A percentile compares a stretch with the other conserved stretches of the same genome.
phyloP scores from a whole-genome alignment of 1,140 invertebrate genomes.

The Lordiphosa clarofinis region DNA sequence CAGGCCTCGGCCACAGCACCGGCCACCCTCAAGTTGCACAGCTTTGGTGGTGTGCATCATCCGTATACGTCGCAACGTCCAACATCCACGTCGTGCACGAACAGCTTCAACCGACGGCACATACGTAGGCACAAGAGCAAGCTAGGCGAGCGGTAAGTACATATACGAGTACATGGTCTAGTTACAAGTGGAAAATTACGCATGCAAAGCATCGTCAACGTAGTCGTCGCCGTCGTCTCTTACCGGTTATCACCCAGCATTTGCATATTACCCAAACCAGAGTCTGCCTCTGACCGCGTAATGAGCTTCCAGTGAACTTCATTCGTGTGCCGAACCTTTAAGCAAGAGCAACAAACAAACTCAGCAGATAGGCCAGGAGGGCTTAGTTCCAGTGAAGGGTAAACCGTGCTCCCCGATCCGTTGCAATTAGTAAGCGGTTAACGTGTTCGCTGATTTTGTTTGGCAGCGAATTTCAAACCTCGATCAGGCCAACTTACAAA shows the following conservation, averaged over 20 bases:
- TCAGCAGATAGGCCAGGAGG: too few species aligned
- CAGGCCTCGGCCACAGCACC: constrained; percentile 45
- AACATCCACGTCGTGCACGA: constrained; percentile 77
- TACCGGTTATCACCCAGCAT: constrained; percentile 29
- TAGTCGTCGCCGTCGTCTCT: constrained; percentile 9
- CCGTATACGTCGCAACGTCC: constrained; percentile 54
- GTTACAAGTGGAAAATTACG: constrained; percentile 44
- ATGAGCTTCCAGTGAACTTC: constrained; percentile 52
- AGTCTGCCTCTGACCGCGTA: constrained; percentile 36
- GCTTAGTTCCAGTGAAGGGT: too few species aligned
- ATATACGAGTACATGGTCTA: not conserved
- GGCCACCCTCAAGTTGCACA: constrained; percentile 63
- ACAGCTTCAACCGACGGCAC: constrained; percentile 76
- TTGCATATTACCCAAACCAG: constrained; percentile 16
- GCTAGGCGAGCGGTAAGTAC: constrained; percentile 74
- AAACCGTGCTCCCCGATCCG: too few species aligned
- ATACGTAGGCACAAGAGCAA: constrained; percentile 76
- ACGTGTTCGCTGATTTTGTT: too few species aligned
- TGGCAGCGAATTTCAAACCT: too few species aligned
- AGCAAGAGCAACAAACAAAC: not conserved
- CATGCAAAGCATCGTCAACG: constrained; percentile 28
- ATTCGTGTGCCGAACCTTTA: constrained; percentile 27
- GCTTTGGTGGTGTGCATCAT: constrained; percentile 52
- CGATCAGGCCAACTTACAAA: too few species aligned
- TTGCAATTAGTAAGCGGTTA: too few species aligned